Evolutionary conservation across 2,113 vertebrate species (phyloP).

Genomic region (Ascaphus truei): DNA sequence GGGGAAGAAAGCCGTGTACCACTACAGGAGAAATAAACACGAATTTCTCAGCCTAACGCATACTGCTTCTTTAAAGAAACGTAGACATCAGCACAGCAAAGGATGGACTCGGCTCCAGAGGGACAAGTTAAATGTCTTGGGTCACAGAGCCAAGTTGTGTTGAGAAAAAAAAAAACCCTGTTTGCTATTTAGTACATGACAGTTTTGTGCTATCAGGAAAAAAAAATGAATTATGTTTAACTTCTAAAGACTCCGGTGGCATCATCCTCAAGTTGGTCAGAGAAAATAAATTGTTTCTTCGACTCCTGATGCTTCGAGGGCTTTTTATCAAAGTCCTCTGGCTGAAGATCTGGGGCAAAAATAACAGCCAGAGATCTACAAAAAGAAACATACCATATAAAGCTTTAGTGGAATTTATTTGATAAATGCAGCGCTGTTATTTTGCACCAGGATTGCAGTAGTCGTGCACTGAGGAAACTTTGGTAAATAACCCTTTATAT

Average conservation of each 20-base stretch:
- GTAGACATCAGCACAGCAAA: conserved; percentile 35
- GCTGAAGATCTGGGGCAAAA: background rate
- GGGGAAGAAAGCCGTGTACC: conserved; percentile 5
- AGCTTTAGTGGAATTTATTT: conserved; percentile 8
- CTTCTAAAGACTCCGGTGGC: conserved; percentile 19
- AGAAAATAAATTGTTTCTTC: conserved; percentile 17
- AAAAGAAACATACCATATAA: conserved; percentile 12
- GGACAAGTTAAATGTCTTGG: conserved; percentile 56
- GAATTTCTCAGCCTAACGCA: conserved; percentile 50
- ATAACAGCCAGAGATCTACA: background rate
- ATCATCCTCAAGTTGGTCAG: conserved; percentile 20
- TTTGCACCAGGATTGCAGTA: conserved; percentile 7
- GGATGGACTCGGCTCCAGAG: conserved; percentile 45
- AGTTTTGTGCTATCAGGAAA: conserved; percentile 36
- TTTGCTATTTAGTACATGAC: conserved; percentile 36
- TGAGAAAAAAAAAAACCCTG: conserved; percentile 20
- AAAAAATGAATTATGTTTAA: conserved; percentile 18
- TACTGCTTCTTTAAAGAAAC: conserved; percentile 50
- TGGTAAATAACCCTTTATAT: no score
- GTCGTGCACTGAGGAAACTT: no score
- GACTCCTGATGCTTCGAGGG: background rate
- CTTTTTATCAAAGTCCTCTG: background rate
- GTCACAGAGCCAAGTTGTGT: conserved; percentile 39
- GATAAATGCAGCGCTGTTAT: conserved; percentile 8
- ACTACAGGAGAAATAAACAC: conserved; percentile 34